Evolutionary conservation across 2,797 vertebrate genomes (phyloP).

Genomic region (Mycteria americana): DNA sequence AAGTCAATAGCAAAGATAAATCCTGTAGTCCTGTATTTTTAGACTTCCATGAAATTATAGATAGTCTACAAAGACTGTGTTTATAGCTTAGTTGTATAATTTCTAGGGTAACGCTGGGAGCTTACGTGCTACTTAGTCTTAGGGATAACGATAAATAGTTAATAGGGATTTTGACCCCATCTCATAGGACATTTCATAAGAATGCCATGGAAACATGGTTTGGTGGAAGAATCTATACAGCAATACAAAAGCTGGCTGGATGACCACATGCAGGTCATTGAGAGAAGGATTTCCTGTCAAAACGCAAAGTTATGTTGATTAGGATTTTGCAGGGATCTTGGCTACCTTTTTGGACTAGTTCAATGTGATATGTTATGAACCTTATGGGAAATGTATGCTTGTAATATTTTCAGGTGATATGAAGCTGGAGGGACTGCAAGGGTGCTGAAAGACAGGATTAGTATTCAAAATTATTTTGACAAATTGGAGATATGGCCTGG

Average conservation of each 20-base stretch:
- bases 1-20: not conserved
- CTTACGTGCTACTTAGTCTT: not conserved
- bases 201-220: not conserved
- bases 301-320: not conserved
- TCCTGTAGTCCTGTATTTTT: not conserved
- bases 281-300: not conserved
- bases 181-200: not conserved
- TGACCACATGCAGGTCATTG: not conserved
- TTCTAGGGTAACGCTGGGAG: not conserved
- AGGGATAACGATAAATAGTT: not conserved
- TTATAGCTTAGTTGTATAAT: not conserved
- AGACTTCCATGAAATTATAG: not conserved
- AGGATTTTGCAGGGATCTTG: not conserved
- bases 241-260: not conserved
- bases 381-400: not conserved
- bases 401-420: not conserved
- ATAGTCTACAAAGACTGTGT: not conserved
- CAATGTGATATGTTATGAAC: not conserved
- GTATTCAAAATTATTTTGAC: not conserved
- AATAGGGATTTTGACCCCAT: not conserved
- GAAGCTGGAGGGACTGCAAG: not conserved
- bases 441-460: not conserved
- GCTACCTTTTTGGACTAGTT: not conserved
- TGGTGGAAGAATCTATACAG: not conserved
- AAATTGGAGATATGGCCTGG: not conserved